phyloP scores from a whole-genome alignment of 2,113 vertebrate genomes.

The Gnathonemus longibarbis region DNA sequence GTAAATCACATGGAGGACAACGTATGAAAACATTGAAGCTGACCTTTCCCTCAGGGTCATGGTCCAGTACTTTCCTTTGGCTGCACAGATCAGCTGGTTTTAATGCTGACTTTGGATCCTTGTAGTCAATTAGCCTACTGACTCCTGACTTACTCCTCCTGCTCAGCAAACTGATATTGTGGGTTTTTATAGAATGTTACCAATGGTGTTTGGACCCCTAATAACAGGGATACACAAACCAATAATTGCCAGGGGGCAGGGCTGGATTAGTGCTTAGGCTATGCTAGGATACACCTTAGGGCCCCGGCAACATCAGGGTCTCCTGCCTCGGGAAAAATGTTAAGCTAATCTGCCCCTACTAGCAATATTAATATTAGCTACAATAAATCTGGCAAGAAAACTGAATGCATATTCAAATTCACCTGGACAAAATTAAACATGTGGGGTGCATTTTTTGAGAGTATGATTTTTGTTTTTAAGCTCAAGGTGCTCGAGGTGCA shows the following conservation, averaged over 20 bases:
- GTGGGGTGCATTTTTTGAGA: background rate
- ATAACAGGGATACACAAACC: background rate
- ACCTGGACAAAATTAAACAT: background rate
- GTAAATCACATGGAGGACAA: background rate
- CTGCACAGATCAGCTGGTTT: slow-evolving; percentile 4
- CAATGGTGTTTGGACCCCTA: background rate
- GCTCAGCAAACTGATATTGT: background rate
- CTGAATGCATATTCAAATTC: background rate
- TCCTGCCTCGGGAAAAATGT: background rate
- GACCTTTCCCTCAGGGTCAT: background rate
- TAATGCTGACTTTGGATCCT: background rate
- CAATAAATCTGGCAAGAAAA: background rate
- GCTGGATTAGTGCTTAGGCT: background rate
- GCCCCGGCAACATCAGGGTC: background rate
- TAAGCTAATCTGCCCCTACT: background rate
- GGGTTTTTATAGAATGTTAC: background rate
- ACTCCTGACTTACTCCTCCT: background rate
- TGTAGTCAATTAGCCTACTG: background rate
- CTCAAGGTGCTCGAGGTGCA: background rate
- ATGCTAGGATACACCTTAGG: background rate
- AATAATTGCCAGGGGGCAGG: background rate
- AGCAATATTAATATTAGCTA: background rate
- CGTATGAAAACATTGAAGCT: background rate
- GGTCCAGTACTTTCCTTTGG: background rate
- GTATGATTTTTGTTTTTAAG: background rate